Conservation (phyloP, 2,797 vertebrate genomes). For the Anguilla pacifica region DNA sequence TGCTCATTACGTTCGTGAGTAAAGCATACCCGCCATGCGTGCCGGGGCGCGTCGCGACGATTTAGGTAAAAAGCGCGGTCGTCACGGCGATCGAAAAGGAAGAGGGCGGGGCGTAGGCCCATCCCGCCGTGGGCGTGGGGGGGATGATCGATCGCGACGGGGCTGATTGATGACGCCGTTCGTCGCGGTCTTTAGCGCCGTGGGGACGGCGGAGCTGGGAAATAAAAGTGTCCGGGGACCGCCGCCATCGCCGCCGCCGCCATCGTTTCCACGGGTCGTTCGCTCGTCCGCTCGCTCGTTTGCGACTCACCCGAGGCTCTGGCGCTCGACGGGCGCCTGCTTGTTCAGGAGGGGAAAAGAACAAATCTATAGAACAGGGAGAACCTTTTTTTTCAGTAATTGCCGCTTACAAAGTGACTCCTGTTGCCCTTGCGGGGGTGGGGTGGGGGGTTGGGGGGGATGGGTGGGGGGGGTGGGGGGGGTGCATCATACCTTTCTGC, state of each 20-base stretch:
- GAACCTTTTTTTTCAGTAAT: background rate
- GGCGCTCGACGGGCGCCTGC: background rate
- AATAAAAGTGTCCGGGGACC: background rate
- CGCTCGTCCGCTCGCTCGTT: background rate
- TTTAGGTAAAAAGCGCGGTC: background rate
- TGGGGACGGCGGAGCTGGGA: background rate
- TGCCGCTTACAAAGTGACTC: background rate
- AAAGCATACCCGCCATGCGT: background rate
- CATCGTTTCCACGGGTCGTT: background rate
- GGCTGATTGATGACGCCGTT: background rate
- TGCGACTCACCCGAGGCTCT: background rate
- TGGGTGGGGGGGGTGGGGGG: background rate
- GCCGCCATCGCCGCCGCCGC: too few species aligned
- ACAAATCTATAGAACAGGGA: too few species aligned
- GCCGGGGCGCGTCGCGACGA: background rate
- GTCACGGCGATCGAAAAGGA: background rate
- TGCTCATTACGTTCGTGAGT: background rate
- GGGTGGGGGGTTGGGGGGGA: background rate
- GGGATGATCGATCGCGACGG: background rate
- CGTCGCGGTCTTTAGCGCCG: background rate
- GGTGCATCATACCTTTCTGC: background rate
- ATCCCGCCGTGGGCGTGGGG: background rate
- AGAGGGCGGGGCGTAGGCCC: background rate
- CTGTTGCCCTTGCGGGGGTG: too few species aligned
- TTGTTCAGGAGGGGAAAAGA: background rate